These are phyloP conservation scores for Hydrolagus affinis DNA, from an alignment of 2,113 vertebrate species.

Conservation along the genomic window DNA sequence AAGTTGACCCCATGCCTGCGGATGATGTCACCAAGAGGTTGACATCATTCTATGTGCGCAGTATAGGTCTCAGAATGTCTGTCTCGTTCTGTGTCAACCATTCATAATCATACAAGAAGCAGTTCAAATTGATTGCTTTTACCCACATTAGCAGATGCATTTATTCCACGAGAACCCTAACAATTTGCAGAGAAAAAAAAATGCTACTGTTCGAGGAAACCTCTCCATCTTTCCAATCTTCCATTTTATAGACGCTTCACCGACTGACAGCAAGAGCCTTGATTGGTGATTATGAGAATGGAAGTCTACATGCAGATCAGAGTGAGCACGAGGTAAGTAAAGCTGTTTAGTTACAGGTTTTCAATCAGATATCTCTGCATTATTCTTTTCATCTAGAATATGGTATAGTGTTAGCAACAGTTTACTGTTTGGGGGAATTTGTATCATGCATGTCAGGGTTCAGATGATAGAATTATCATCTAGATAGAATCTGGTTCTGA, in stretches of 20 bases:
- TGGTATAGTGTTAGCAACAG: too few relatives aligned
- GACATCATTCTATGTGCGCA: too few relatives aligned
- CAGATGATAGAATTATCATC: too few relatives aligned
- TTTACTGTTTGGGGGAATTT: too few relatives aligned
- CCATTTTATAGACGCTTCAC: constrained; percentile 66
- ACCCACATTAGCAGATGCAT: neutral
- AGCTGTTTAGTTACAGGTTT: neutral
- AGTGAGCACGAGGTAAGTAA: constrained; percentile 67
- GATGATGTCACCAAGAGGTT: too few relatives aligned
- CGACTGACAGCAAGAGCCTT: constrained; percentile 72
- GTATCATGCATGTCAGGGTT: too few relatives aligned
- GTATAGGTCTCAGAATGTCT: too few relatives aligned
- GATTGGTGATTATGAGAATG: constrained; percentile 76
- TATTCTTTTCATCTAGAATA: too few relatives aligned
- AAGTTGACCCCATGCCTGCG: too few relatives aligned
- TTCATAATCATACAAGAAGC: neutral
- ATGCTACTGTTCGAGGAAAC: neutral
- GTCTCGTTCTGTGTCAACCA: neutral
- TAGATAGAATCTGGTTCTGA: too few relatives aligned
- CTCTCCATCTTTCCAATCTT: neutral
- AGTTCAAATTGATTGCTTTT: neutral
- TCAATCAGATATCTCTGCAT: neutral
- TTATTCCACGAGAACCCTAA: neutral
- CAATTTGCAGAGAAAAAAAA: neutral
- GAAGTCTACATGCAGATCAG: constrained; percentile 59